Conservation (phyloP, 2,113 vertebrate species). For the Hylia prasina region DNA sequence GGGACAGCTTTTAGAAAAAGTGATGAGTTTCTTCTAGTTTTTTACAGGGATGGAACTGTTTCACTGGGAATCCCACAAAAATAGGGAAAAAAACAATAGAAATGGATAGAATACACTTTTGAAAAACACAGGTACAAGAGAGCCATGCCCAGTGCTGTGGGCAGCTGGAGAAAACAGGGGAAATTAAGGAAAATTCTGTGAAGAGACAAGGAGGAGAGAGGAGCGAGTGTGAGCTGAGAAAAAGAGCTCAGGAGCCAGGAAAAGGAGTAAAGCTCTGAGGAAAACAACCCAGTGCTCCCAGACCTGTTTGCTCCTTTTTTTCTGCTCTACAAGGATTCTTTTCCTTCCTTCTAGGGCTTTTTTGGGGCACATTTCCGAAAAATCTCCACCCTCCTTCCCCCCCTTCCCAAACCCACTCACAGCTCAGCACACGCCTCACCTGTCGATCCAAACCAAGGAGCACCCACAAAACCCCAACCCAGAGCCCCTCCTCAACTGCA, state of each 20-base stretch:
- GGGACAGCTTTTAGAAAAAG: background rate
- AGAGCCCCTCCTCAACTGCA: background rate
- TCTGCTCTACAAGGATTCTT: conserved; percentile 48
- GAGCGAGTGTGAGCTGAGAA: background rate
- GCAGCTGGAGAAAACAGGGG: rapidly evolving
- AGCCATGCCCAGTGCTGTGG: rapidly evolving
- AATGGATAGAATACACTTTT: background rate
- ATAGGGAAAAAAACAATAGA: background rate
- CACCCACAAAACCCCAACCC: background rate
- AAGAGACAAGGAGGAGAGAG: background rate
- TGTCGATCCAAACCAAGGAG: background rate
- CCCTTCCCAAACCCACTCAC: background rate
- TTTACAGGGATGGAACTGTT: background rate
- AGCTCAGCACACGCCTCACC: rapidly evolving
- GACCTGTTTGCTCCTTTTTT: background rate
- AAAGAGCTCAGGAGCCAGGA: background rate
- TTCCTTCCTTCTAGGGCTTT: background rate
- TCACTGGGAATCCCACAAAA: background rate
- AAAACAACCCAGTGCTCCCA: background rate
- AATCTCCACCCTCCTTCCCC: background rate
- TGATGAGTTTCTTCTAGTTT: background rate
- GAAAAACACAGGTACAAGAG: background rate
- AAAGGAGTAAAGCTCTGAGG: conserved; percentile 26
- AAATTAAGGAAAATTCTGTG: background rate
- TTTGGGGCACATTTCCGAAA: conserved; percentile 62